These are phyloP conservation scores for Trochalopteron elliotii DNA, from an alignment of 2,113 vertebrate genomes.

Conservation along the genomic window DNA sequence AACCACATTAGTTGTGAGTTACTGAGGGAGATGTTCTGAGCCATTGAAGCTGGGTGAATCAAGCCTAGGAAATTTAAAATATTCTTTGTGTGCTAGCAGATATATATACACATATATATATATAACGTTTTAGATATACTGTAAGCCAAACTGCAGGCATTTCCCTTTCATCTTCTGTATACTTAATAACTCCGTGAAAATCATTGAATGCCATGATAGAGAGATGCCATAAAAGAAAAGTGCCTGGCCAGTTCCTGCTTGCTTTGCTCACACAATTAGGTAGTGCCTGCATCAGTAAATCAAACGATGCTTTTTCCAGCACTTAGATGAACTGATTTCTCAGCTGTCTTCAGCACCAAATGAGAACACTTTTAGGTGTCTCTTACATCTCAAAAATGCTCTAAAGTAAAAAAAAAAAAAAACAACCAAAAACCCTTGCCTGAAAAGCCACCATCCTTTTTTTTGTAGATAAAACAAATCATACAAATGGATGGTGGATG, in stretches of 20 bases:
- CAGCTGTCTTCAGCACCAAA: background rate
- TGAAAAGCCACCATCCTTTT: background rate
- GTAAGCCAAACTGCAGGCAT: constrained; percentile 14
- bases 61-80: constrained; percentile 35
- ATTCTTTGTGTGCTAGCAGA: background rate
- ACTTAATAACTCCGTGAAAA: constrained; percentile 43
- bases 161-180: constrained; percentile 42
- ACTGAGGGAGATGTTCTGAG: background rate
- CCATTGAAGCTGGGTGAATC: background rate
- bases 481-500: background rate
- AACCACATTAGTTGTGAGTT: constrained; percentile 33
- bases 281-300: constrained; percentile 20
- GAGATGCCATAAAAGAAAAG: constrained; percentile 57
- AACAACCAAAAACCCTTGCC: fast-evolving
- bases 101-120: background rate
- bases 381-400: background rate
- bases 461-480: background rate
- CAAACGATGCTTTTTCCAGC: background rate
- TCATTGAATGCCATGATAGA: constrained; percentile 11
- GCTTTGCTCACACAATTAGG: background rate
- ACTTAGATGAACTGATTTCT: background rate
- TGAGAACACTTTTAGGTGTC: background rate
- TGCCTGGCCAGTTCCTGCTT: background rate
- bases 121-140: background rate
- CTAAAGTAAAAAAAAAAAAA: background rate